Evolutionary conservation across 2,113 vertebrate genomes (phyloP).

Genomic region (Agapornis roseicollis): DNA sequence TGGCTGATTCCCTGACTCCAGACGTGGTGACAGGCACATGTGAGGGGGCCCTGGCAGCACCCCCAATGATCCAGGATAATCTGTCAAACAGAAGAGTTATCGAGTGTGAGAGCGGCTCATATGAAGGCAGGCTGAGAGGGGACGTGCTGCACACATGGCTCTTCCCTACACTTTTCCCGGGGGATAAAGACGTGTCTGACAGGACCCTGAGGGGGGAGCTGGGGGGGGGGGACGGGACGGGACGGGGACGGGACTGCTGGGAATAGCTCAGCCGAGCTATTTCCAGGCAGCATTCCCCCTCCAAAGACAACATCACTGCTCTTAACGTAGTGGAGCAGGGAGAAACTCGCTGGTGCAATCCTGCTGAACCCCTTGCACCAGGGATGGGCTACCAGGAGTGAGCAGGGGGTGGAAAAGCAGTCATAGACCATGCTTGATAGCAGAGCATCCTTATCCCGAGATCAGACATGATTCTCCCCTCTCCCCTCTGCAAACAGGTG

Average conservation of each 20-base stretch:
- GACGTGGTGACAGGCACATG: rapidly evolving
- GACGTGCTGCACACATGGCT: background rate
- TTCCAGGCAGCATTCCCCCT: background rate
- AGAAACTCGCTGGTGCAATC: background rate
- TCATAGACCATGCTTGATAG: rapidly evolving
- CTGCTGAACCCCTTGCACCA: rapidly evolving
- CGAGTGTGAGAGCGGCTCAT: background rate
- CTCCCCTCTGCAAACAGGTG: background rate
- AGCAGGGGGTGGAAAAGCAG: background rate
- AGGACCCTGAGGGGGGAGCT: rapidly evolving
- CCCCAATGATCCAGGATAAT: rapidly evolving
- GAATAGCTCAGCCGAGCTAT: background rate
- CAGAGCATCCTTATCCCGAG: background rate
- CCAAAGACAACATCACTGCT: background rate
- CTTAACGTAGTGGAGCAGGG: background rate
- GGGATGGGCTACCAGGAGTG: background rate
- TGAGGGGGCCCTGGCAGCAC: background rate
- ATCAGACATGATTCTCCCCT: rapidly evolving
- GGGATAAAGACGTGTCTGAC: background rate
- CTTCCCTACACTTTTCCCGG: background rate
- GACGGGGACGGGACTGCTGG: background rate
- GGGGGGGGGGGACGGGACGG: too few species aligned
- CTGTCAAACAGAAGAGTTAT: background rate
- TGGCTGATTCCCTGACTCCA: rapidly evolving
- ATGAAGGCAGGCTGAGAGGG: background rate